A percentile compares a stretch with the other conserved stretches of the same genome.
Conservation (phyloP, 2,113 vertebrate species). For the Oryzias curvinotus region DNA sequence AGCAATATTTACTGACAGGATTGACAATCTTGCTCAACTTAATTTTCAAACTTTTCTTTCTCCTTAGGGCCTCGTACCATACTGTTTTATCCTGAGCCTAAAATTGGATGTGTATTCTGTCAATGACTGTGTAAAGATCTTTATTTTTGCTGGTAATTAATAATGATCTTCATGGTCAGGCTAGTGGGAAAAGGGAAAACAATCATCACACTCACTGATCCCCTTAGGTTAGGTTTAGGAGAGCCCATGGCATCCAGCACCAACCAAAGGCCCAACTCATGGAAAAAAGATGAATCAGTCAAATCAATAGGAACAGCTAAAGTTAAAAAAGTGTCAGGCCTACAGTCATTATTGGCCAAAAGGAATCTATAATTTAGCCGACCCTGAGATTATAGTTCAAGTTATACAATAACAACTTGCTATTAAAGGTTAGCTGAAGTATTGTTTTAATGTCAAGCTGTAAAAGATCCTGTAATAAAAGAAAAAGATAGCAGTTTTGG, state of each 20-base stretch:
- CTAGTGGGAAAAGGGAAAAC: not conserved
- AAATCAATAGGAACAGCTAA: not conserved
- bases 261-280: too few species aligned
- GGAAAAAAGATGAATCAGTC: too few species aligned
- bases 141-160: slow-evolving; percentile 48
- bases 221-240: too few species aligned
- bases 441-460: slow-evolving; percentile 68
- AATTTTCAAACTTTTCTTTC: slow-evolving; percentile 1
- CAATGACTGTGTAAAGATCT: slow-evolving; percentile 40
- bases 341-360: slow-evolving; percentile 26
- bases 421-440: slow-evolving; percentile 51
- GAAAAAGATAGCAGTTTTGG: slow-evolving; percentile 74
- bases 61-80: slow-evolving; percentile 6
- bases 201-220: too few species aligned
- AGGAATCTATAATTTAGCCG: slow-evolving; percentile 51
- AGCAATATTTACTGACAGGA: too few species aligned
- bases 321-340: slow-evolving; percentile 15
- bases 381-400: slow-evolving; percentile 48
- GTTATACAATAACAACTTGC: slow-evolving; percentile 40
- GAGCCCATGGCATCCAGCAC: too few species aligned
- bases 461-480: slow-evolving; percentile 69
- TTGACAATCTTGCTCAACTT: not conserved
- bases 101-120: slow-evolving; percentile 55
- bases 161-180: slow-evolving; percentile 31
- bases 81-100: slow-evolving; percentile 38